A percentile compares a stretch with the other conserved stretches of the same genome.
Conservation (phyloP, 2,113 vertebrate species). For the Mungos mungo region DNA sequence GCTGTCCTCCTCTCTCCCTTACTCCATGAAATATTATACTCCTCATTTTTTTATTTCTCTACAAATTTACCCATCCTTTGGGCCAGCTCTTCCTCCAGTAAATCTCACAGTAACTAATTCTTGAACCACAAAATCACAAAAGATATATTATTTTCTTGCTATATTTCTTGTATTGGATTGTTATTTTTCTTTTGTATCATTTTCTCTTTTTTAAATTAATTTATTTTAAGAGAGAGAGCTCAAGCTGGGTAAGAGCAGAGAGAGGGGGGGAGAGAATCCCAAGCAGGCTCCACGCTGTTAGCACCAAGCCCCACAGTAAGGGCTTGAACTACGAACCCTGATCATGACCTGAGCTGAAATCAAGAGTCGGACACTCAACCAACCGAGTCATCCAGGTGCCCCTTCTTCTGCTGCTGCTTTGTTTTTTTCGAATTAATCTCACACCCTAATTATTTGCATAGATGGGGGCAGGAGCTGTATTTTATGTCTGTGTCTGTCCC, state of each 20-base stretch:
- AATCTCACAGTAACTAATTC: background rate
- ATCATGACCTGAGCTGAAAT: no score
- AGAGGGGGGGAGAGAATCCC: no score
- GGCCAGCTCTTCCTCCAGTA: background rate
- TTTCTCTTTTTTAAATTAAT: background rate
- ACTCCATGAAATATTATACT: background rate
- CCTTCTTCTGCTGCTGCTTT: background rate
- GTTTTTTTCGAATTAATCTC: background rate
- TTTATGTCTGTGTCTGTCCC: background rate
- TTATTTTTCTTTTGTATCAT: background rate
- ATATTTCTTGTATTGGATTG: background rate
- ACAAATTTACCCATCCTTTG: background rate
- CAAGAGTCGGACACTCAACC: no score
- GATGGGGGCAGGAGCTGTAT: background rate
- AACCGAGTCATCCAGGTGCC: no score
- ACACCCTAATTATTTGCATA: background rate
- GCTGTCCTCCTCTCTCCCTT: background rate
- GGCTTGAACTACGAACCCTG: no score
- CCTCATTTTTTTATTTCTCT: background rate
- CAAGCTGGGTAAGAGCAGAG: no score
- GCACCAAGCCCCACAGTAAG: no score
- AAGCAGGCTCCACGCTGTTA: no score
- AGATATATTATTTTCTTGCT: background rate
- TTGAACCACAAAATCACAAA: background rate
- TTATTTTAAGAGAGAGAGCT: no score